A percentile compares a stretch with the other conserved stretches of the same genome.
Conservation (phyloP, 1,140 invertebrate genomes). For the Prorops nasuta region DNA sequence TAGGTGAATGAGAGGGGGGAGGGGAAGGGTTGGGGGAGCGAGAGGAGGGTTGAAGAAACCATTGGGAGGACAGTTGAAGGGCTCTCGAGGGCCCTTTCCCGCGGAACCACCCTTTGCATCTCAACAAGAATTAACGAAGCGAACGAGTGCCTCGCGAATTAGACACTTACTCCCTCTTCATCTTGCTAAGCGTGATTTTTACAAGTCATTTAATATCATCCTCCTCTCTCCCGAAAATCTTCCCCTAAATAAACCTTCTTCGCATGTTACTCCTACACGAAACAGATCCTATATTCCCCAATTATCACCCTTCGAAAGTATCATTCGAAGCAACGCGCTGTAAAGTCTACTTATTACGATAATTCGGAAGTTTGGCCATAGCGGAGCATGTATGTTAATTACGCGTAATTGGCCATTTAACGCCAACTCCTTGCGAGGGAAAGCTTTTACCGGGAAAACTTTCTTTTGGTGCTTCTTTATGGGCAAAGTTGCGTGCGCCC, state of each 20-base stretch:
- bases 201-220: neutral
- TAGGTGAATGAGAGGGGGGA: slow-evolving; percentile 12
- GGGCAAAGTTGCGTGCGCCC: slow-evolving; percentile 17
- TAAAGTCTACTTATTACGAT: neutral
- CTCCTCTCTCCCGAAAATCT: neutral
- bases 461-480: slow-evolving; percentile 15
- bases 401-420: slow-evolving; percentile 23
- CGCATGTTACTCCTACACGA: too few relatives aligned
- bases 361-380: neutral
- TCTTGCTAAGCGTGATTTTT: neutral
- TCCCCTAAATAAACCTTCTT: too few relatives aligned
- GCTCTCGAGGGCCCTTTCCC: slow-evolving; percentile 32
- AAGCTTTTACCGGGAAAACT: slow-evolving; percentile 20
- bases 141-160: slow-evolving; percentile 14
- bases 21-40: slow-evolving; percentile 2
- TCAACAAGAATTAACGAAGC: slow-evolving; percentile 33
- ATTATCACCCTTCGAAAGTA: too few relatives aligned
- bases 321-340: too few relatives aligned
- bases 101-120: slow-evolving; percentile 30
- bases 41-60: neutral
- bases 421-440: slow-evolving; percentile 6
- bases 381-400: slow-evolving; percentile 21
- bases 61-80: neutral
- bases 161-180: slow-evolving; percentile 5
- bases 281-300: too few relatives aligned